Evolutionary conservation across 1,140 invertebrate species (phyloP), one percentile per base, ranked within the genome.

Genomic region (Hypothenemus hampei): DNA sequence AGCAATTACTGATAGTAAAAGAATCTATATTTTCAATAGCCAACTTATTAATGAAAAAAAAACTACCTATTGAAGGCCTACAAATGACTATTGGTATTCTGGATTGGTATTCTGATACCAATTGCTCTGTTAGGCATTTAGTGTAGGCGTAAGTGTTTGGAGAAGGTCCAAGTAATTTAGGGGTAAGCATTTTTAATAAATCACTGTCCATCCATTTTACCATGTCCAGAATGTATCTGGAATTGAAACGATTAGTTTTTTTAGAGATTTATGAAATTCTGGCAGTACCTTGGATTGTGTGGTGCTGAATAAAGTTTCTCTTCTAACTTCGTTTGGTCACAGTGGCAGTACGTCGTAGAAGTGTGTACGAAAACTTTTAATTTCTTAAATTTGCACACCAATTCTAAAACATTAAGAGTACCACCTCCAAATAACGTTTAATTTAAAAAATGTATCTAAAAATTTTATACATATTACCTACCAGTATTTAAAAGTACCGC

Each of bases 101-200:
- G 8, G 70, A 73, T 26, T 72, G 73, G 56, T 80, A 78, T 65
- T 80, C 78, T 2, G 73, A 68, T 5, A 90, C 80, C 39, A 89
- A 62, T 61, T 86, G 79, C 70, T 89, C 87, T 1, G 83, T 82
- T 16, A 89, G 69, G 16, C 81, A 78, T 72, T 91, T 89, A 18
- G 82, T 89, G 68, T 86, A 88, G 3, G 85, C 85, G 64, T 91
- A 91, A 3, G 86, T 89, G 64, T 91, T 91, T 1, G 87, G 87
- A 43, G 82, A 78, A 15, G 81, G 78, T 16, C 78, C 77, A 4
- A 88, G 76, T 24, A 96, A 78, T 81, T 86, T 81, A 21, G 87
- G 86, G 36, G 88, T 91, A 36, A 95, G 74, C 45, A 77, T 67
- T 11, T 82, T 74, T 1, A 94, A 70, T 0, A 82, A 72, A 1